phyloP scores from a whole-genome alignment of 2,797 vertebrate genomes.

The Myioborus miniatus region DNA sequence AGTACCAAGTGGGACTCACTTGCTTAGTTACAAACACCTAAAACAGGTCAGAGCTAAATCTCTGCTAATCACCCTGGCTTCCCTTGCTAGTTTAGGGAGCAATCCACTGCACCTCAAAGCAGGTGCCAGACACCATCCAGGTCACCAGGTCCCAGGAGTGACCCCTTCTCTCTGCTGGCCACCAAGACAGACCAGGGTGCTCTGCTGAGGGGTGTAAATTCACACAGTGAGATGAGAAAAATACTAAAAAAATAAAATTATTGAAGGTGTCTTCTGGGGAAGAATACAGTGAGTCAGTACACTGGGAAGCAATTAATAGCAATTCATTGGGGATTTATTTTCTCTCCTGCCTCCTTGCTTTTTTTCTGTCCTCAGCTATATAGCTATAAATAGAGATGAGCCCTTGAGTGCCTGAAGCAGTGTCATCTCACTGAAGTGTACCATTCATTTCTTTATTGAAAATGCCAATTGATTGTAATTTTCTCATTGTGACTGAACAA shows the following conservation, averaged over 20 bases:
- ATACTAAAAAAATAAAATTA: background rate
- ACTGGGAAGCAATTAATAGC: background rate
- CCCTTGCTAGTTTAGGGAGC: background rate
- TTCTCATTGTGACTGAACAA: background rate
- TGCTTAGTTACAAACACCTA: background rate
- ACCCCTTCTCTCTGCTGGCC: background rate
- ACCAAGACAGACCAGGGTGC: background rate
- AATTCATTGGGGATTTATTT: background rate
- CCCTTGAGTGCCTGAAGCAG: background rate
- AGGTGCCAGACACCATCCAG: background rate
- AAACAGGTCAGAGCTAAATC: slow-evolving; percentile 18
- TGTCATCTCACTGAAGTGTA: background rate
- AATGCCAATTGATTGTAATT: background rate
- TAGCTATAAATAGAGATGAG: slow-evolving; percentile 21
- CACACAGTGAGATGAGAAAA: background rate
- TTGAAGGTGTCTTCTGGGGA: background rate
- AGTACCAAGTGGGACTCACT: background rate
- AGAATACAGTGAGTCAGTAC: background rate
- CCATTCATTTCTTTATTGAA: slow-evolving; percentile 22
- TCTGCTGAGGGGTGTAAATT: background rate
- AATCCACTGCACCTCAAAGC: background rate
- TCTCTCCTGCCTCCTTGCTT: background rate
- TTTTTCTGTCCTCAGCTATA: background rate
- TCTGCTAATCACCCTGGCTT: background rate
- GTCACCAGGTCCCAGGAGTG: background rate